A percentile compares a stretch with the other conserved stretches of the same genome.
These are phyloP conservation scores for Rotaria macrura DNA, from an alignment of 2,888 invertebrate species.

Conservation along the genomic window DNA sequence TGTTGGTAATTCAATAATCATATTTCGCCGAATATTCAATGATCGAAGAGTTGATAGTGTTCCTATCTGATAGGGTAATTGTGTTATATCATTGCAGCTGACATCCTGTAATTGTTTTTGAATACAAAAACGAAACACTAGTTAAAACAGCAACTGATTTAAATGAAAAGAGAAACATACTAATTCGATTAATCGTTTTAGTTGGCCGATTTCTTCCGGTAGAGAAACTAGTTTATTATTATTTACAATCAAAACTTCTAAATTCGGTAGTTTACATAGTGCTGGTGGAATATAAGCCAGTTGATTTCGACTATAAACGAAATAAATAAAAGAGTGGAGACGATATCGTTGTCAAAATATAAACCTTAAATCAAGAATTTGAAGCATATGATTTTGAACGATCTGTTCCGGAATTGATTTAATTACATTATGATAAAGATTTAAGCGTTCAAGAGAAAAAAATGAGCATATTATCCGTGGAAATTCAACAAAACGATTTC, in stretches of 20 bases:
- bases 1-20: conserved; percentile 72
- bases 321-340: too few relatives aligned
- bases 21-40: conserved; percentile 73
- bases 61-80: conserved; percentile 74
- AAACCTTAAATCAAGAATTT: conserved; percentile 18
- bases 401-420: conserved; percentile 66
- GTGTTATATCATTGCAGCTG: conserved; percentile 77
- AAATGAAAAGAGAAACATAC: conserved; percentile 38
- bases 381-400: neutral
- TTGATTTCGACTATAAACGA: conserved; percentile 63
- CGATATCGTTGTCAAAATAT: neutral
- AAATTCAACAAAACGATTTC: conserved; percentile 75
- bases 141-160: too few relatives aligned
- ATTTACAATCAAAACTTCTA: conserved; percentile 64
- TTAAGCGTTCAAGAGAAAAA: conserved; percentile 72
- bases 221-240: conserved; percentile 73
- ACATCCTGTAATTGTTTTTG: conserved; percentile 57
- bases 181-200: conserved; percentile 66
- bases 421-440: conserved; percentile 80
- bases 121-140: too few relatives aligned
- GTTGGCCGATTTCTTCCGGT: conserved; percentile 77
- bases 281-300: conserved; percentile 72
- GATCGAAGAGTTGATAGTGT: conserved; percentile 68
- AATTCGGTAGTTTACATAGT: conserved; percentile 68
- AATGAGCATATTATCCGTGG: conserved; percentile 78